A percentile compares a stretch with the other conserved stretches of the same genome.
phyloP scores from a whole-genome alignment of 1,140 invertebrate species.

The Nasonia vitripennis region DNA sequence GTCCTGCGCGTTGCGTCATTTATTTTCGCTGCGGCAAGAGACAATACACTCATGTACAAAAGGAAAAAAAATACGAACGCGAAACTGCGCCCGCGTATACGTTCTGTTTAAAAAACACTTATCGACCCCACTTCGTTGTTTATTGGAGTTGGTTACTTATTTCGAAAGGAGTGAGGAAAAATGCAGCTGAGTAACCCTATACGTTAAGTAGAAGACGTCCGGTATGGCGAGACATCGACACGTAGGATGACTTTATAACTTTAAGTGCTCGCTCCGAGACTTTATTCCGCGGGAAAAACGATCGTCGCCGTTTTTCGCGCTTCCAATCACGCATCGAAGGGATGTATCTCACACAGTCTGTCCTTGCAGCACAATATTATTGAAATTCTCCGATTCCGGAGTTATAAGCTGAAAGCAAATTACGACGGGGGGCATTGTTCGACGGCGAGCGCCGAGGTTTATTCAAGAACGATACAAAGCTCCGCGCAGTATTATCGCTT shows the following conservation, averaged over 20 bases:
- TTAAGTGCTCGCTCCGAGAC: background rate
- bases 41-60: background rate
- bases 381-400: background rate
- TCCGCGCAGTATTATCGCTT: background rate
- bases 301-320: background rate
- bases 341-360: background rate
- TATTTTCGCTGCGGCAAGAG: background rate
- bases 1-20: background rate
- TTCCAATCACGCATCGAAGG: background rate
- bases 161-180: background rate
- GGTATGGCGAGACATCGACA: background rate
- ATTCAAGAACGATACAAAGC: constrained; percentile 6
- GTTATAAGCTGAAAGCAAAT: background rate
- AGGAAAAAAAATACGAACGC: too few relatives aligned
- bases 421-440: constrained; percentile 1
- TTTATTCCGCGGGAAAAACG: background rate
- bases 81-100: too few relatives aligned
- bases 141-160: background rate
- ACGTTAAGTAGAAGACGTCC: background rate
- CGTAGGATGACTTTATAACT: constrained; percentile 4
- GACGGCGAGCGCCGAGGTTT: background rate
- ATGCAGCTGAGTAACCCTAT: background rate
- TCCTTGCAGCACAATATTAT: too few relatives aligned
- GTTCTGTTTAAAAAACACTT: too few relatives aligned
- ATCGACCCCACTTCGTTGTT: background rate